These are phyloP conservation scores for Hemibagrus guttatus DNA, from an alignment of 2,797 vertebrate species.

Conservation along the genomic window DNA sequence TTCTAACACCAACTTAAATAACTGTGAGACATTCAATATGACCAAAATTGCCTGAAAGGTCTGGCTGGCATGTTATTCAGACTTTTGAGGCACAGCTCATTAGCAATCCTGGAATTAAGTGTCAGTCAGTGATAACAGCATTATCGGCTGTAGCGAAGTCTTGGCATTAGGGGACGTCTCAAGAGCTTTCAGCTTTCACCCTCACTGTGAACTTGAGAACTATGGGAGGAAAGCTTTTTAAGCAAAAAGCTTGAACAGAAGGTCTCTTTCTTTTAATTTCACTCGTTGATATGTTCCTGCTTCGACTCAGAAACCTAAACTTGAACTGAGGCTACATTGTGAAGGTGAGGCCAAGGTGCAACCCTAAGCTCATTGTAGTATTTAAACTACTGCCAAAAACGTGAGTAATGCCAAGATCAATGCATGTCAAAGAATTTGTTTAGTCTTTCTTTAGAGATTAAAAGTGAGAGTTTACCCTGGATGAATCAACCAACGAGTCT, in stretches of 20 bases:
- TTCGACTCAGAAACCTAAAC: neutral
- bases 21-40: neutral
- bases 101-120: neutral
- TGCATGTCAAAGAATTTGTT: neutral
- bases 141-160: neutral
- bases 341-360: neutral
- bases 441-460: neutral
- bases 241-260: neutral
- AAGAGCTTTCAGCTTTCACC: neutral
- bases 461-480: neutral
- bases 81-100: neutral
- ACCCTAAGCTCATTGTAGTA: neutral
- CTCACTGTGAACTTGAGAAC: neutral
- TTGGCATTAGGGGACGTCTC: neutral
- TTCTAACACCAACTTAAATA: too few relatives aligned
- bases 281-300: too few relatives aligned
- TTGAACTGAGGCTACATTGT: neutral
- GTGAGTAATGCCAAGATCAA: neutral
- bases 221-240: neutral
- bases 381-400: neutral
- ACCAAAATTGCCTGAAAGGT: neutral
- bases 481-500: too few relatives aligned
- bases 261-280: neutral
- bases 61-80: neutral
- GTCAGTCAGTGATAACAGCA: neutral